phyloP scores from a whole-genome alignment of 2,113 vertebrate genomes.

The Mobula birostris region DNA sequence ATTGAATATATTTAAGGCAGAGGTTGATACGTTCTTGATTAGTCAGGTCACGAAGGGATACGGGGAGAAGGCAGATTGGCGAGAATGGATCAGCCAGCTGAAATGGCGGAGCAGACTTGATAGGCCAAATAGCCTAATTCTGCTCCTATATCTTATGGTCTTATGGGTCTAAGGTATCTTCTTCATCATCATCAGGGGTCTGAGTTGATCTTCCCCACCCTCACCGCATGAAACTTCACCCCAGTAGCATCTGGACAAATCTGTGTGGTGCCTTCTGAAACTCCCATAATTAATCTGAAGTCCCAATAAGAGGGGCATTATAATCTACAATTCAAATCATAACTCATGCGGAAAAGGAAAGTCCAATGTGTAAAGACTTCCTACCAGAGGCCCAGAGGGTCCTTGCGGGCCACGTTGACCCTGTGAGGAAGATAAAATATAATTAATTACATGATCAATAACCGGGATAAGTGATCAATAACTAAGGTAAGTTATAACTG shows the following conservation, averaged over 20 bases:
- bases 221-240: background rate
- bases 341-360: background rate
- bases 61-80: no score
- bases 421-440: slow-evolving; percentile 51
- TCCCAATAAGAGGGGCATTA: background rate
- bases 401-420: slow-evolving; percentile 70
- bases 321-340: background rate
- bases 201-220: background rate
- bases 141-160: no score
- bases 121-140: no score
- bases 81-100: no score
- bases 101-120: no score
- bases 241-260: background rate
- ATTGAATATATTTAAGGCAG: no score
- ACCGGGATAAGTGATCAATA: no score
- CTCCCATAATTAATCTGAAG: background rate
- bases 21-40: no score
- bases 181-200: background rate
- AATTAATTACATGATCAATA: slow-evolving; percentile 26
- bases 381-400: slow-evolving; percentile 65
- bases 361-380: slow-evolving; percentile 39
- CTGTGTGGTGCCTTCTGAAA: background rate
- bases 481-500: no score
- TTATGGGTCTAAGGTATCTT: no score
- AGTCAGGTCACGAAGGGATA: no score